Conservation (phyloP, 2,113 vertebrate genomes). For the Chaetorhynchus papuensis region DNA sequence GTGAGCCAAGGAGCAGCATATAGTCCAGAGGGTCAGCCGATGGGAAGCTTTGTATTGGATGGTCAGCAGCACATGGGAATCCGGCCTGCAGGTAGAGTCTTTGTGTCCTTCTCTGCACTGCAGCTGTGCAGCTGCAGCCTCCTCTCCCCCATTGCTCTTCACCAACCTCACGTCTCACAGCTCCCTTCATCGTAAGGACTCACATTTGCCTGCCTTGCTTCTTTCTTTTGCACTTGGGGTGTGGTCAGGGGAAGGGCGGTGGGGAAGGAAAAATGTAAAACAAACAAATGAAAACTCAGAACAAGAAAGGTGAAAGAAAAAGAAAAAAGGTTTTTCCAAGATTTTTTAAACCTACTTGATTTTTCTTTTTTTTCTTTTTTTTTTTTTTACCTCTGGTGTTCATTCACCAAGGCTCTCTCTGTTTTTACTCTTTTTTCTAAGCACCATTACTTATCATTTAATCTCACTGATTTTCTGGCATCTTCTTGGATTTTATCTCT, state of each 20-base stretch:
- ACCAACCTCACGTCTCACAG: slow-evolving; percentile 26
- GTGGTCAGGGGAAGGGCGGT: fast-evolving
- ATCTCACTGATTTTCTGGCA: slow-evolving; percentile 76
- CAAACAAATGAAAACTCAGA: not conserved
- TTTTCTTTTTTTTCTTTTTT: not conserved
- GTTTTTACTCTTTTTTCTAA: slow-evolving; percentile 25
- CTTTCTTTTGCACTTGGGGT: slow-evolving; percentile 49
- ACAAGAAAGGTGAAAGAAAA: not conserved
- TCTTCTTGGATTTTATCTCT: slow-evolving; percentile 88
- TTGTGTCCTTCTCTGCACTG: not conserved
- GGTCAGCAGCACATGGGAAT: slow-evolving; percentile 99
- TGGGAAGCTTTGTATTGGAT: slow-evolving; percentile 99
- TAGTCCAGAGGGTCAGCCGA: slow-evolving; percentile 99
- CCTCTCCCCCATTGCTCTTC: not conserved
- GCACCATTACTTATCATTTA: slow-evolving; percentile 56
- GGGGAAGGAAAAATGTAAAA: not conserved
- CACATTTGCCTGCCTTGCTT: slow-evolving; percentile 66
- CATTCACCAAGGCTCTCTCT: slow-evolving; percentile 31
- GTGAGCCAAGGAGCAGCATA: slow-evolving; percentile 99
- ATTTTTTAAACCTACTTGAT: slow-evolving; percentile 21
- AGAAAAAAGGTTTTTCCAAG: not conserved
- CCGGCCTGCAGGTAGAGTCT: slow-evolving; percentile 92
- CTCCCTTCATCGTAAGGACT: slow-evolving; percentile 16
- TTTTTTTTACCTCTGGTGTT: slow-evolving; percentile 14
- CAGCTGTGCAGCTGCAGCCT: not conserved